Evolutionary conservation across 2,797 vertebrate genomes (phyloP), one percentile per base, ranked within the genome.

Genomic region (Megalops cyprinoides): DNA sequence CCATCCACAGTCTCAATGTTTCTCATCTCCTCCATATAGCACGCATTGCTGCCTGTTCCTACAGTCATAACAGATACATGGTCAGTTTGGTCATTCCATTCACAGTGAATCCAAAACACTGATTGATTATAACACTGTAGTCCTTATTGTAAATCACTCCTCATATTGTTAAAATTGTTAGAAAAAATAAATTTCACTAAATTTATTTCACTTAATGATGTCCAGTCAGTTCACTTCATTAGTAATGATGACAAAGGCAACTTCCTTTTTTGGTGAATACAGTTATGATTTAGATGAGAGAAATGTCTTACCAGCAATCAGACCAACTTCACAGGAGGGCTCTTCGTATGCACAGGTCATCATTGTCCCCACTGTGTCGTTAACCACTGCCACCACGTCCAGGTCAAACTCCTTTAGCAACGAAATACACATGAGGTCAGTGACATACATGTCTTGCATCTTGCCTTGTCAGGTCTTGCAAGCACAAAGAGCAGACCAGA

Each of bases 281-380:
- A n/a, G n/a, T n/a, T n/a, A n/a, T n/a, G n/a, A n/a, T n/a, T n/a
- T n/a, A n/a, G n/a, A n/a, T n/a, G n/a, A n/a, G n/a, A n/a, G 67
- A 42, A 44, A 23, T 39, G 44, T 18, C 97, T 0, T 86, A 99
- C 98, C 98, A 83, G 98, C 97, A 0, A 99, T 99, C 80, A 99
- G 96, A 82, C 98, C 98, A 0, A 99, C 90, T 87, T 99, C 97
- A 89, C 98, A 99, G 81, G 93, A 97, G 76, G 97, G 95, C 85
- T 99, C 98, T 90, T 99, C 98, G 4, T 99, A 99, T 46, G 98
- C 98, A 85, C 98, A 99, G 69, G 98, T 99, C 98, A 99, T 99
- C 98, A 99, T 98, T 56, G 98, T 99, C 84, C 98, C 98, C 84
- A 99, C 98, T 0, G 98, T 99, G 83, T 99, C 98, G 0, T 99